phyloP scores from a whole-genome alignment of 1,140 invertebrate genomes.

The Drosophila nasuta region DNA sequence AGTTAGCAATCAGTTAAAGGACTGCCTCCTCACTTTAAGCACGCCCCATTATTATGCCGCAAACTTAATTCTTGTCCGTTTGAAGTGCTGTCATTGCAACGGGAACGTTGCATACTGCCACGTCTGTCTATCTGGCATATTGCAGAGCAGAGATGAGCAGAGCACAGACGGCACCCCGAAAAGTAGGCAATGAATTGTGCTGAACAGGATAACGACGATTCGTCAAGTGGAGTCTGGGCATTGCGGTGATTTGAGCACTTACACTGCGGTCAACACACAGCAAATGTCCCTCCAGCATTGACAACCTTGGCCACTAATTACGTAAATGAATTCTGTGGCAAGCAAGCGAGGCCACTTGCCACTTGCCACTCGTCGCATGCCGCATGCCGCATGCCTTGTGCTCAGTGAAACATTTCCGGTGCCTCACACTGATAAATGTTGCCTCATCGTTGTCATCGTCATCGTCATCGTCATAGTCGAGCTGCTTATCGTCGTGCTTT shows the following conservation, averaged over 20 bases:
- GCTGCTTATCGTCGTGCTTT: neutral
- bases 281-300: constrained; percentile 35
- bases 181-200: constrained; percentile 37
- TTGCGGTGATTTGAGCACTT: constrained; percentile 71
- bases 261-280: constrained; percentile 51
- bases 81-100: neutral
- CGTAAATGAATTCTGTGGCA: constrained; percentile 73
- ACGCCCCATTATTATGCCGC: neutral
- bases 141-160: neutral
- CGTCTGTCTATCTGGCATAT: neutral
- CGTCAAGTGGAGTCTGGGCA: constrained; percentile 5
- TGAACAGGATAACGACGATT: constrained; percentile 8
- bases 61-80: neutral
- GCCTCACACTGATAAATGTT: constrained; percentile 41
- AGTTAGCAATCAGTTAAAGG: neutral
- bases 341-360: constrained; percentile 10
- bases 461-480: neutral
- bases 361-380: neutral
- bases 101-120: neutral
- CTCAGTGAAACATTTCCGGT: constrained; percentile 24
- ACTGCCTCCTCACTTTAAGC: neutral
- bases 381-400: neutral
- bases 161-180: neutral
- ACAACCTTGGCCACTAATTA: constrained; percentile 74
- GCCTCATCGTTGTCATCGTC: constrained; percentile 17